Evolutionary conservation across 2,113 vertebrate genomes (phyloP), one percentile per base, ranked within the genome.

Genomic region (Phyllostomus discolor): DNA sequence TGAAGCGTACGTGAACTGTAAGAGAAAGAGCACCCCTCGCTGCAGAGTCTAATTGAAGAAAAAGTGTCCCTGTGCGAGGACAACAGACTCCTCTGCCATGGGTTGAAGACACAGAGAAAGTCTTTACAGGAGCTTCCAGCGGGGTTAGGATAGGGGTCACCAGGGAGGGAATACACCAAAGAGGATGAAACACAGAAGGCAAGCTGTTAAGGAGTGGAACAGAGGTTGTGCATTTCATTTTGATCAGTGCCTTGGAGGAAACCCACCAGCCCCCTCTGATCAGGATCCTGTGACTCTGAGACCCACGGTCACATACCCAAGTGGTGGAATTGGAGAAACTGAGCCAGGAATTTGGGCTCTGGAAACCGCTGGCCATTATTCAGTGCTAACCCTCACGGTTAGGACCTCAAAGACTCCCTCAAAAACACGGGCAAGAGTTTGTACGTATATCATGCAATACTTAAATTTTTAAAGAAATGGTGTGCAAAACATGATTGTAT

Each of bases 1-100:
- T 33, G 75, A 24, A 64, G 17, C 22, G 9, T 0, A 8, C 0
- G 0, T 15, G 66, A 11, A 67, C 10, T 19, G 5, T 2, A 38
- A 11, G 11, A 57, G 20, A 46, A 84, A 38, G 19, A 70, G 35
- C 28, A 46, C 33, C 2, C 14, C 50, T 52, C 33, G 57, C 6
- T 10, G 3, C 8, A 87, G 5, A 22, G 43, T 4, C 31, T 46
- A 31, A 79, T 50, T 10, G 62, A 73, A 62, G 62, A 26, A 59
- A 64, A 81, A 31, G 0, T 5, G 16, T 75, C 54, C 22, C 12
- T 73, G 1, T 20, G 2, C 1, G 33, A 73, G 35, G 12, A 10
- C 10, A 19, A 22, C 16, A 19, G 17, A 14, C 28, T 35, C n/a
- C 3, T 75, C 41, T 50, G 62, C 1, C 38, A 2, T 26, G 41